Percentiles rank a stretch among this genome's conserved stretches.
phyloP scores from a whole-genome alignment of 2,888 invertebrate species.

The Callyntrura guangdongensis region DNA sequence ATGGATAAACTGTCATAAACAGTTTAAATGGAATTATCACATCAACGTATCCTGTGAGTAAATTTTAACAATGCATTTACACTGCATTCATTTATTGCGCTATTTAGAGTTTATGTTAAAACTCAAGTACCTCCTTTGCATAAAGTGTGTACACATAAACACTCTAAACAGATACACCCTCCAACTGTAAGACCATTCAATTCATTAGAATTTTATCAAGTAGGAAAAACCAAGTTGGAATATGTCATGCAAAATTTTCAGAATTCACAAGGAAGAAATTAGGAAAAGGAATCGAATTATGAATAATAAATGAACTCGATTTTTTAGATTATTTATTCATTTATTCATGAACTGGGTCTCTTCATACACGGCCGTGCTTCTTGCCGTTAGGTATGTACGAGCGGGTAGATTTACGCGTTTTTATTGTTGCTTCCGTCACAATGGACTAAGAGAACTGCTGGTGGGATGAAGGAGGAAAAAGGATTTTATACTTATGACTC shows the following conservation, averaged over 20 bases:
- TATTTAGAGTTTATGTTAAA: background rate
- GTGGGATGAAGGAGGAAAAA: background rate
- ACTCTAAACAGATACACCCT: background rate
- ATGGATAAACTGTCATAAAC: constrained; percentile 32
- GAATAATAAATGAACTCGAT: background rate
- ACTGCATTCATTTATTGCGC: background rate
- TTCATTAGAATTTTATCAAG: background rate
- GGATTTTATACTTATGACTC: constrained; percentile 60
- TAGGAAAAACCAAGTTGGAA: background rate
- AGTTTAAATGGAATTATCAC: constrained; percentile 47
- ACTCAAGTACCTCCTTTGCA: no score
- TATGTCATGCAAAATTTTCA: background rate
- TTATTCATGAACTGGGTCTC: constrained; percentile 42
- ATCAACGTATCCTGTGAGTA: constrained; percentile 11
- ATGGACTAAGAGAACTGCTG: constrained; percentile 14
- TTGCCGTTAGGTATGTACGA: no score
- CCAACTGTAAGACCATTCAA: background rate
- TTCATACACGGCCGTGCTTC: background rate
- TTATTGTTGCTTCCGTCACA: background rate
- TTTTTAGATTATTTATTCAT: constrained; percentile 20
- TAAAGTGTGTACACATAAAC: no score
- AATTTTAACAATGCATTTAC: background rate
- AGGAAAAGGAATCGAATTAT: background rate
- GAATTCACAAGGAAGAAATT: constrained; percentile 11
- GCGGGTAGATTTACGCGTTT: no score